These are phyloP conservation scores for Nysson spinosus DNA, from an alignment of 2,888 invertebrate genomes.

Conservation along the genomic window DNA sequence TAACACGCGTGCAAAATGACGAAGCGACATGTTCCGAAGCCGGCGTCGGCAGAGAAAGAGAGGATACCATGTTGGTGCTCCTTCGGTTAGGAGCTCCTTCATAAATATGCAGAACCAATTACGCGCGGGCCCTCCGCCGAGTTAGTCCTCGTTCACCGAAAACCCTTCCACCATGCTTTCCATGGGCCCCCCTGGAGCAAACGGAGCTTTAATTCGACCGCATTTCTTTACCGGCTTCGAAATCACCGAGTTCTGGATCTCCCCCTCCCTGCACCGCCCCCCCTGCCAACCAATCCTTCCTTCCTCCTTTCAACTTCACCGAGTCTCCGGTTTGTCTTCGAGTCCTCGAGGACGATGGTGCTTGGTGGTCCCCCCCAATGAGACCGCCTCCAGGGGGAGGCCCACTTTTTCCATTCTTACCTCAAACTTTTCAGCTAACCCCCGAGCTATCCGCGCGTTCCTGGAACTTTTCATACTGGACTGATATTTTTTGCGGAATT, in stretches of 20 bases:
- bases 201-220: slow-evolving; percentile 64
- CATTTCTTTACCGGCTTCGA: slow-evolving; percentile 59
- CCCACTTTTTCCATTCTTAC: slow-evolving; percentile 35
- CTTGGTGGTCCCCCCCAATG: slow-evolving; percentile 50
- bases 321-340: slow-evolving; percentile 42
- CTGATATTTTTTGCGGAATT: too few species aligned
- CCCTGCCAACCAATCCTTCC: neutral
- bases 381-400: slow-evolving; percentile 44
- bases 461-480: too few species aligned
- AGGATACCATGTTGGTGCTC: slow-evolving; percentile 14
- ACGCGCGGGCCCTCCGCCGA: slow-evolving; percentile 52
- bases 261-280: slow-evolving; percentile 11
- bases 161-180: slow-evolving; percentile 37
- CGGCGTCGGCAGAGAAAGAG: slow-evolving; percentile 11
- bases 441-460: too few species aligned
- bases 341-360: slow-evolving; percentile 35
- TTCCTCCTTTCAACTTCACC: slow-evolving; percentile 16
- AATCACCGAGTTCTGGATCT: slow-evolving; percentile 55
- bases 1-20: slow-evolving; percentile 13
- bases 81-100: slow-evolving; percentile 65
- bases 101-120: slow-evolving; percentile 75
- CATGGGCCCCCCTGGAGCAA: slow-evolving; percentile 52
- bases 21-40: slow-evolving; percentile 7
- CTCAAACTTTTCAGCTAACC: slow-evolving; percentile 45
- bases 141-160: slow-evolving; percentile 40